Base-by-base conservation (phyloP, 1,140 invertebrate species). In the Metopolophium dirhodum region DNA sequence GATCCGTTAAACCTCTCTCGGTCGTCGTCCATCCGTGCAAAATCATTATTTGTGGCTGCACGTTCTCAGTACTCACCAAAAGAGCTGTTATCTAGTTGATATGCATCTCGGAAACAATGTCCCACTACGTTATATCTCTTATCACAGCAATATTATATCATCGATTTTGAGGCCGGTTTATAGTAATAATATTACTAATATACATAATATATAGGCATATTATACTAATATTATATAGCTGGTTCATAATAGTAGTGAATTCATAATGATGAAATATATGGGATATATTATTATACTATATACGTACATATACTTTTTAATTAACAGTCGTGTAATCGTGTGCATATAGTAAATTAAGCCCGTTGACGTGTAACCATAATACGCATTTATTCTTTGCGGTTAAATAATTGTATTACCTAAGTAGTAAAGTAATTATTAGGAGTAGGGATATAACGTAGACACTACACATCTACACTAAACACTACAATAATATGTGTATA, bases 1-100 rank as follows among this genome's bases (percentile, higher is more conserved):
- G 88, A 89, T 57, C 51, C 88, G 51, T 89, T 57, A 89, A 89
- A 57, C 88, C 88, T 57, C 49, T 57, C 49, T 89, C 51, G 51
- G 51, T 57, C 11, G 49, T 30, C 35, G 35, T 3, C 51, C 49
- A 41, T 41, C 88, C 88, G 88, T 57, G 49, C n/a, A 37, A 89
- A 89, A 89, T 89, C n/a, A 54, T 47, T 89, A 11, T 37, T 88
- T 49, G 88, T 37, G 51, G 88, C 22, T 54, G 49, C n/a, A 26
- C 11, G 35, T 89, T 20, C 49, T 23, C 35, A 18, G 7, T 47
- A 23, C 49, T 30, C n/a, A 22, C 18, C 49, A 54, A 54, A 89
- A 89, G n/a, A 41, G 49, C 35, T 57, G n/a, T 89, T 89, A 41
- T 37, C 88, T 23, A 23, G 22, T 89, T 57, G 23, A 57, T 57